phyloP scores from a whole-genome alignment of 2,888 invertebrate species.

The Eueremaeus valkanovi region DNA sequence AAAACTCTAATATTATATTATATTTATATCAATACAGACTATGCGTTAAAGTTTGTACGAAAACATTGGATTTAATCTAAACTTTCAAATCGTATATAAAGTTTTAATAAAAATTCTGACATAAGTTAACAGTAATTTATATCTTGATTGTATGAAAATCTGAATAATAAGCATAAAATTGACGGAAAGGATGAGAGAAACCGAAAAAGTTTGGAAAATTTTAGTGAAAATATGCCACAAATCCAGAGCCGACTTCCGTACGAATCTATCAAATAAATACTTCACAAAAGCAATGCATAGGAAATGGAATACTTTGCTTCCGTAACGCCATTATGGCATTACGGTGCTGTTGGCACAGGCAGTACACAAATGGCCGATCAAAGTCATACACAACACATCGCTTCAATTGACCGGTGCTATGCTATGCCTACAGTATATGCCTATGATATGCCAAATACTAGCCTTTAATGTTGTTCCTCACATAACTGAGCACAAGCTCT shows the following conservation, averaged over 20 bases:
- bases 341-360: neutral
- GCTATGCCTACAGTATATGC: neutral
- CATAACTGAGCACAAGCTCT: too few species aligned
- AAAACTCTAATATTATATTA: too few species aligned
- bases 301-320: constrained; percentile 26
- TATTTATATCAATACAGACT: too few species aligned
- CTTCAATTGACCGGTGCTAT: constrained; percentile 51
- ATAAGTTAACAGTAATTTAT: too few species aligned
- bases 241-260: constrained; percentile 18
- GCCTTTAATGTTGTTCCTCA: too few species aligned
- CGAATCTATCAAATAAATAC: constrained; percentile 33
- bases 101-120: too few species aligned
- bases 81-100: neutral
- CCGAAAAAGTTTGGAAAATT: neutral
- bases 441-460: too few species aligned
- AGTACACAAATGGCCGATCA: neutral
- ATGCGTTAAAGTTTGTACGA: too few species aligned
- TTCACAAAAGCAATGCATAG: constrained; percentile 2
- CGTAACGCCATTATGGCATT: constrained; percentile 3
- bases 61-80: neutral
- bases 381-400: neutral
- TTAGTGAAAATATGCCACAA: constrained; percentile 32
- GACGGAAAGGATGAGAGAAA: neutral
- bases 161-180: neutral
- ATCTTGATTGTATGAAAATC: too few species aligned